phyloP scores from a whole-genome alignment of 2,797 vertebrate genomes.

The Miichthys miiuy region DNA sequence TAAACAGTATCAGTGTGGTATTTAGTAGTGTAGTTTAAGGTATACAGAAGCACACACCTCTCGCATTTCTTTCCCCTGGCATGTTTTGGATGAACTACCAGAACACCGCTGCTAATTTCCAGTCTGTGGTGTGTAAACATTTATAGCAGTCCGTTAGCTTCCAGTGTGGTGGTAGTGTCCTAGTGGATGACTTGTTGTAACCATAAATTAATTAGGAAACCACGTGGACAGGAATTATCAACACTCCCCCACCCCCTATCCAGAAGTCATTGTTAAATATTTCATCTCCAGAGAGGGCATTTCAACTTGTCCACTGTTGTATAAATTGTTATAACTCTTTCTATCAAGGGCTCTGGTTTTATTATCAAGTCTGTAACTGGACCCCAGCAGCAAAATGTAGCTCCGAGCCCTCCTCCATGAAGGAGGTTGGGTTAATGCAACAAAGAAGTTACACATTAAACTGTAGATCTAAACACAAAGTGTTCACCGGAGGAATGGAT shows the following conservation, averaged over 20 bases:
- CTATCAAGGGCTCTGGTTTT: constrained; percentile 67
- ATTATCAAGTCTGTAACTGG: constrained; percentile 46
- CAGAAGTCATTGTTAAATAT: constrained; percentile 18
- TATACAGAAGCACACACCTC: constrained; percentile 36
- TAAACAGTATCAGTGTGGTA: constrained; percentile 23
- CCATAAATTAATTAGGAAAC: background rate
- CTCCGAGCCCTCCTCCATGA: constrained; percentile 26
- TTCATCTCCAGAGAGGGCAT: constrained; percentile 18
- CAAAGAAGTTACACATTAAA: constrained; percentile 54
- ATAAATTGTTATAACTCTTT: constrained; percentile 26
- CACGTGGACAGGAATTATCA: constrained; percentile 3
- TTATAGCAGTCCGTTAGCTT: constrained; percentile 28
- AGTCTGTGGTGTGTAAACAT: constrained; percentile 18
- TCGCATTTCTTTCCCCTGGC: background rate
- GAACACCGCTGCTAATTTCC: constrained; percentile 8
- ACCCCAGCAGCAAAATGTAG: constrained; percentile 75
- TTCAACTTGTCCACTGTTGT: constrained; percentile 26
- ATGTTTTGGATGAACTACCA: constrained; percentile 6
- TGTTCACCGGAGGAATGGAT: constrained; percentile 22
- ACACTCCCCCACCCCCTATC: background rate
- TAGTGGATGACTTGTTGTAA: constrained; percentile 1
- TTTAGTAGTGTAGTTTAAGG: constrained; percentile 38
- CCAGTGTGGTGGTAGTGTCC: constrained; percentile 26
- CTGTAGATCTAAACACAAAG: constrained; percentile 58
- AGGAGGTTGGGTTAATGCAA: constrained; percentile 39